Percentiles rank a stretch among this genome's conserved stretches.
Evolutionary conservation across 2,888 invertebrate species (phyloP).

Genomic region (Archips xylosteana): DNA sequence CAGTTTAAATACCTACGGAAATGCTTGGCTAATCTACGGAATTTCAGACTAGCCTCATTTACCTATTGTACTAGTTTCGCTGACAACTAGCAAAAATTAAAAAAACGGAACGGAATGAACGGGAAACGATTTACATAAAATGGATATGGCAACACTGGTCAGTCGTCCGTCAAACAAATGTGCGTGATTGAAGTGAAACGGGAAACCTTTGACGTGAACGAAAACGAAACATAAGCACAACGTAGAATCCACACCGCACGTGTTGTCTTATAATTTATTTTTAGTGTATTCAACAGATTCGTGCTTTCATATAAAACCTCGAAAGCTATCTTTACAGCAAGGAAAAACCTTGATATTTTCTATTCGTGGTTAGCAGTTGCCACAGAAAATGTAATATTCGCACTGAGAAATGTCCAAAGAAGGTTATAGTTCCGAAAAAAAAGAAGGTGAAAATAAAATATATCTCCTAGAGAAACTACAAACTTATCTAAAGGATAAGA

Average conservation of each 20-base stretch:
- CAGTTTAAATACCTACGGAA: too few species aligned
- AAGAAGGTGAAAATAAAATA: slow-evolving; percentile 80
- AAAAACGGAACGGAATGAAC: too few species aligned
- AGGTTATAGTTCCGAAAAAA: slow-evolving; percentile 81
- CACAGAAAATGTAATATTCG: slow-evolving; percentile 53
- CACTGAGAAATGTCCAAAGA: slow-evolving; percentile 77
- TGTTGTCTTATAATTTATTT: slow-evolving; percentile 48
- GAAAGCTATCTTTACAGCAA: background rate
- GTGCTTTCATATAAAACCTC: background rate
- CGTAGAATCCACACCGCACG: slow-evolving; percentile 59
- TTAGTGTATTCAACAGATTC: slow-evolving; percentile 14
- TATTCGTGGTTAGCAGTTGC: background rate
- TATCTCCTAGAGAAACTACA: slow-evolving; percentile 78
- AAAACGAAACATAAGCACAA: background rate
- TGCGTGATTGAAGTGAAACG: too few species aligned
- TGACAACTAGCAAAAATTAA: too few species aligned
- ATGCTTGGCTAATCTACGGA: too few species aligned
- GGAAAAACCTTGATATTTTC: slow-evolving; percentile 1
- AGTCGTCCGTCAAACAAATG: too few species aligned
- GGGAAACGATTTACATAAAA: too few species aligned
- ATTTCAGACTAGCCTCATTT: too few species aligned
- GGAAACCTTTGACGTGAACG: too few species aligned
- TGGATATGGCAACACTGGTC: too few species aligned
- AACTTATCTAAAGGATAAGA: slow-evolving; percentile 79
- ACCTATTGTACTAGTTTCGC: too few species aligned